phyloP scores from a whole-genome alignment of 2,113 vertebrate species.

The Dipodomys ordii region DNA sequence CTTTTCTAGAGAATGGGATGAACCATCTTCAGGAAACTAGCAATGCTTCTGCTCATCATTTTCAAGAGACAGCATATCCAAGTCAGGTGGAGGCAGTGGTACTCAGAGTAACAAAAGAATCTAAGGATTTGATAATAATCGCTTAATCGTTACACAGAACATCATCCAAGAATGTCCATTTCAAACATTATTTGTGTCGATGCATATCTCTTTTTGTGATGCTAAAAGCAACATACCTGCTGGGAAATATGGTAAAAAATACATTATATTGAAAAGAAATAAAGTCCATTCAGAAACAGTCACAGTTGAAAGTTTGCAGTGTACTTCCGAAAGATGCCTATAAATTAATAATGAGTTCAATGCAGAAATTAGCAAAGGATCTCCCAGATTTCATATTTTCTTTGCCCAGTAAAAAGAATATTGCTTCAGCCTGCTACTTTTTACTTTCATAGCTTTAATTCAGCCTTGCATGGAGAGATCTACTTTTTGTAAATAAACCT shows the following conservation, averaged over 20 bases:
- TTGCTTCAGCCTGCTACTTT: background rate
- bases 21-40: constrained; percentile 9
- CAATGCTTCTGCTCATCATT: background rate
- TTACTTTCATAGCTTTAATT: background rate
- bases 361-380: background rate
- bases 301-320: background rate
- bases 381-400: background rate
- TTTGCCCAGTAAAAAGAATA: background rate
- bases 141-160: background rate
- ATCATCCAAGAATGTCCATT: background rate
- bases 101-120: no score
- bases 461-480: background rate
- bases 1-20: background rate
- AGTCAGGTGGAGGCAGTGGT: background rate
- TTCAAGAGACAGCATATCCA: background rate
- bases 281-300: background rate
- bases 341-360: background rate
- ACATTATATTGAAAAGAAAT: background rate
- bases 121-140: no score
- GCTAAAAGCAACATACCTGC: background rate
- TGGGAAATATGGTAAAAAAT: background rate
- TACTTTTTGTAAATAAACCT: background rate
- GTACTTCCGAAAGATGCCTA: background rate
- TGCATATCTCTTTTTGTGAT: background rate
- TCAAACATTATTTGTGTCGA: background rate